Evolutionary conservation across 1,140 invertebrate species (phyloP).

Genomic region (Anastatus disparis): DNA sequence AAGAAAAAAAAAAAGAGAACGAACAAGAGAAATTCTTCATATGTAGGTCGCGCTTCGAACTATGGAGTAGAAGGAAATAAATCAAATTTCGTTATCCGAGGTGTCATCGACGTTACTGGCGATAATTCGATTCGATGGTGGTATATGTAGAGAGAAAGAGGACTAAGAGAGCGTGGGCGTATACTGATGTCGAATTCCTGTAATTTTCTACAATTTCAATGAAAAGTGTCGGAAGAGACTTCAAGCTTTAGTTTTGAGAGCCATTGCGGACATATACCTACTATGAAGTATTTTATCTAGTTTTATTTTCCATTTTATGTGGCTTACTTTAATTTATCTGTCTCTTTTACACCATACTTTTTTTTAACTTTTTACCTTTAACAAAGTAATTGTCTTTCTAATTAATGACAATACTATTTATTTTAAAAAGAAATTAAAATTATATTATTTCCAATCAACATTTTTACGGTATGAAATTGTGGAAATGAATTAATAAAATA

Average conservation of each 20-base stretch:
- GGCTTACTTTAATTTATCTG: not conserved
- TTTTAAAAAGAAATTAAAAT: too few species aligned
- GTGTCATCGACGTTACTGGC: not conserved
- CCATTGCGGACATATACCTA: too few species aligned
- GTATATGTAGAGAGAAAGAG: too few species aligned
- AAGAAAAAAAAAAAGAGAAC: not conserved
- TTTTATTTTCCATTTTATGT: not conserved
- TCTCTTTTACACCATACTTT: not conserved
- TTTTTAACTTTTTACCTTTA: too few species aligned
- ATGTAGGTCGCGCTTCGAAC: not conserved
- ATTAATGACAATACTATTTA: too few species aligned
- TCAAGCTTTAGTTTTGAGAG: conserved; percentile 1
- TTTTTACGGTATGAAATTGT: too few species aligned
- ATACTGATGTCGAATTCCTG: conserved; percentile 15
- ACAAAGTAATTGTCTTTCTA: too few species aligned
- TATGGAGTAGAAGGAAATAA: conserved; percentile 20
- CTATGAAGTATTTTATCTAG: not conserved
- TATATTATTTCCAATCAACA: too few species aligned
- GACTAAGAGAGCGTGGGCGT: conserved; percentile 5
- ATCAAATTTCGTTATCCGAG: conserved; percentile 33
- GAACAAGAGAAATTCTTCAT: conserved; percentile 9
- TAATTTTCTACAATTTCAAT: conserved; percentile 29
- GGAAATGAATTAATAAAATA: too few species aligned
- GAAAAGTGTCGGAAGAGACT: conserved; percentile 32
- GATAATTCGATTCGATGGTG: conserved; percentile 23